phyloP scores from a whole-genome alignment of 2,113 vertebrate genomes.

The Xenopus borealis region DNA sequence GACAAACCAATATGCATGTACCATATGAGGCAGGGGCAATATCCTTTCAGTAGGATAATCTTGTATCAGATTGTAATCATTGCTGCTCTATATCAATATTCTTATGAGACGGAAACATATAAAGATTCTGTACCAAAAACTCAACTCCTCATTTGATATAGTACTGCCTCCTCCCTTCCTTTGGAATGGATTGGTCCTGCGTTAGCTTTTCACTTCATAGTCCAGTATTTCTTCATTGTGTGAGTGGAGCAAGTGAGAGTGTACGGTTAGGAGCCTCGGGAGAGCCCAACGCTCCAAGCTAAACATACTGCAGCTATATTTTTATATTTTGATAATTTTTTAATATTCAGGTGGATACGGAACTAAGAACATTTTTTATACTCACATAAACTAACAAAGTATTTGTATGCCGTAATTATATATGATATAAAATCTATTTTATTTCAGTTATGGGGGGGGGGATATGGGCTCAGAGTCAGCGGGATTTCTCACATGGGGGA shows the following conservation, averaged over 20 bases:
- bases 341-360: not conserved
- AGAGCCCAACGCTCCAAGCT: not conserved
- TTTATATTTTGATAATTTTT: not conserved
- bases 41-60: too few species aligned
- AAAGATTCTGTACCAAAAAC: not conserved
- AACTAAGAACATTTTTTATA: constrained; percentile 1
- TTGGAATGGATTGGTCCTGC: too few species aligned
- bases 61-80: not conserved
- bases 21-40: too few species aligned
- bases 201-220: too few species aligned
- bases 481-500: too few species aligned
- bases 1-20: too few species aligned
- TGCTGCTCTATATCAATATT: not conserved
- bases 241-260: not conserved
- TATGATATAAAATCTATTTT: constrained; percentile 10
- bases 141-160: not conserved
- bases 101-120: not conserved
- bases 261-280: not conserved
- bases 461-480: too few species aligned
- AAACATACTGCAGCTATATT: not conserved
- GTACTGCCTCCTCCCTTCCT: too few species aligned
- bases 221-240: too few species aligned
- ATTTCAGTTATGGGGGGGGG: too few species aligned
- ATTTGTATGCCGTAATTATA: not conserved
- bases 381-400: constrained; percentile 19